Evolutionary conservation across 2,888 invertebrate genomes (phyloP), one percentile per base, ranked within the genome.

Genomic region (Geophilus truncorum): DNA sequence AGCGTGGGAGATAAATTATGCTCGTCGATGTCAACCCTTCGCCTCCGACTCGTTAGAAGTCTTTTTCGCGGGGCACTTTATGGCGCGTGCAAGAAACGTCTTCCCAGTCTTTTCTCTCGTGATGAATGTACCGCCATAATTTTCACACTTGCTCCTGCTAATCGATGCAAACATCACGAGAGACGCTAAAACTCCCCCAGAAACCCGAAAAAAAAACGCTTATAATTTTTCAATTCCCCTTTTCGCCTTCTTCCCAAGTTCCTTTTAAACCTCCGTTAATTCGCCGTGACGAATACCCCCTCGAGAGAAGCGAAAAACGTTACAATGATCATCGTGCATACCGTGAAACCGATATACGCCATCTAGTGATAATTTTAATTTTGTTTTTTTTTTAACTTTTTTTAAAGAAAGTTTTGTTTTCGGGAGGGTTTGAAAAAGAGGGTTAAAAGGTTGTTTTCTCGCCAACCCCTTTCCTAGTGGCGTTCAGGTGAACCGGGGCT

Each of bases 401-500:
- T 12, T 51, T 18, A 36, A 9, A 36, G 36, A 36, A 36, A 36
- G 12, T n/a, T n/a, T n/a, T n/a, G n/a, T n/a, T n/a, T n/a, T n/a
- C n/a, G n/a, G n/a, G n/a, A n/a, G n/a, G n/a, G n/a, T n/a, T n/a
- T n/a, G n/a, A n/a, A n/a, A n/a, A n/a, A n/a, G n/a, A n/a, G n/a
- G n/a, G n/a, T n/a, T n/a, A n/a, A n/a, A n/a, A n/a, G n/a, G n/a
- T n/a, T n/a, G n/a, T n/a, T n/a, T n/a, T n/a, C n/a, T n/a, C n/a
- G n/a, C 77, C 32, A 77, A 70, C 70, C 70, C 70, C 70, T 70
- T 70, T 28, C 70, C 25, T 28, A 25, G 25, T 70, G 25, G 70
- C 70, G n/a, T 70, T 70, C 70, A 70, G 70, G 70, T 70, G 70
- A 70, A 70, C 25, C 70, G 70, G 70, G 51, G 70, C 70, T 70